phyloP scores from a whole-genome alignment of 2,797 vertebrate genomes.

The Bufotes viridis region DNA sequence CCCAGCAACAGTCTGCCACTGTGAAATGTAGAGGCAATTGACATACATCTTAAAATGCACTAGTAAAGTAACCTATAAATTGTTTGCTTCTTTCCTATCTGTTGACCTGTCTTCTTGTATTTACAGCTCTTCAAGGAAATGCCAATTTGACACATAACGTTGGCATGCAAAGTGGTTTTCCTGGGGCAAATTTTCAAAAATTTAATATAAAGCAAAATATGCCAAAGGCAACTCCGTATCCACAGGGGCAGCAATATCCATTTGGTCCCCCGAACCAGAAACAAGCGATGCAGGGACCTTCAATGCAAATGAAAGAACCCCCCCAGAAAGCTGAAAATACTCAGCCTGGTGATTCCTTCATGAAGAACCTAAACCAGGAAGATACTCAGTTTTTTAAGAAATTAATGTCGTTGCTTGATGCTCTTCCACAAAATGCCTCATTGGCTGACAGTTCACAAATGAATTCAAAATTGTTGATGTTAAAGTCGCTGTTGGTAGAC shows the following conservation, averaged over 20 bases:
- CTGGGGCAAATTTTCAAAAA: neutral
- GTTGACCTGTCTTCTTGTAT: neutral
- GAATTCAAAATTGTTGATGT: conserved; percentile 34
- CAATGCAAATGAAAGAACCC: neutral
- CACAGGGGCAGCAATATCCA: neutral
- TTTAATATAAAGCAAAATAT: neutral
- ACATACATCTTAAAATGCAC: no score
- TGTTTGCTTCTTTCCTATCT: neutral
- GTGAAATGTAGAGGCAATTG: no score
- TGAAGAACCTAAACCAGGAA: neutral
- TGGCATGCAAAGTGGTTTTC: neutral
- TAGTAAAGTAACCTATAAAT: no score
- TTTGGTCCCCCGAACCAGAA: neutral
- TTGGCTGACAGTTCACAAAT: neutral
- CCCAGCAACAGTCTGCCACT: no score
- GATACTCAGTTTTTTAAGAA: conserved; percentile 47
- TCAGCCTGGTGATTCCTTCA: neutral
- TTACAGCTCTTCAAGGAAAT: conserved; percentile 17
- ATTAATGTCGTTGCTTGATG: conserved; percentile 32
- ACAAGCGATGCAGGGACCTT: neutral
- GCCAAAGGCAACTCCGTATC: neutral
- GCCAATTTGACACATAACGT: neutral
- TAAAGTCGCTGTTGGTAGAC: conserved; percentile 38
- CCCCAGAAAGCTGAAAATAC: neutral
- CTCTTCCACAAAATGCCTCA: conserved; percentile 7